phyloP scores from a whole-genome alignment of 30 jellyfish, hydroid and myxozoan genomes.

The Hydractinia echinata region DNA sequence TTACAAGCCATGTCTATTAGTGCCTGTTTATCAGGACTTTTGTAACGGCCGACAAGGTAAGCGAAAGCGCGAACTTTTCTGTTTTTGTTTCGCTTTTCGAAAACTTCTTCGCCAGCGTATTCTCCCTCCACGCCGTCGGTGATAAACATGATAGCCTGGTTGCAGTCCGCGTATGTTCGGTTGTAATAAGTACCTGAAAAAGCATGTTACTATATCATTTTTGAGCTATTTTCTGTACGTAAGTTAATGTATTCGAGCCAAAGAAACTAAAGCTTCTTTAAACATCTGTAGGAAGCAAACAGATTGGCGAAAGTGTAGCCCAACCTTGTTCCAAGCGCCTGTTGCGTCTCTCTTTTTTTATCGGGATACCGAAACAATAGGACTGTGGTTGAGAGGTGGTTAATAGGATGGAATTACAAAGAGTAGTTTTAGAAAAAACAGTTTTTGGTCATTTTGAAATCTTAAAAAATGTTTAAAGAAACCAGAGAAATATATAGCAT shows the following conservation, averaged over 20 bases:
- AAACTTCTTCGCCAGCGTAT: conserved; percentile 40
- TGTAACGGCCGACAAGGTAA: conserved; percentile 75
- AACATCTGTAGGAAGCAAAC: too few relatives aligned
- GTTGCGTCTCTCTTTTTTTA: too few relatives aligned
- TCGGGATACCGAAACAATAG: too few relatives aligned
- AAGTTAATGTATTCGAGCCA: too few relatives aligned
- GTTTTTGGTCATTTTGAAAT: background rate
- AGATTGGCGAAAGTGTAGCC: too few relatives aligned
- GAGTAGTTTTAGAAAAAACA: too few relatives aligned
- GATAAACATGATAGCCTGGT: conserved; percentile 56
- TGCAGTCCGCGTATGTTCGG: conserved; percentile 42
- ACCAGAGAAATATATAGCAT: background rate
- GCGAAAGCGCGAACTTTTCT: conserved; percentile 72
- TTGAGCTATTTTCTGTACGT: too few relatives aligned
- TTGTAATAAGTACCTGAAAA: conserved; percentile 6
- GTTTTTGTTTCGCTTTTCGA: conserved; percentile 28
- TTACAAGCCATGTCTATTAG: conserved; percentile 78
- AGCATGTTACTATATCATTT: too few relatives aligned
- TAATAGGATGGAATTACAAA: too few relatives aligned
- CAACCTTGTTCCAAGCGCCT: too few relatives aligned
- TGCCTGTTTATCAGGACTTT: conserved; percentile 70
- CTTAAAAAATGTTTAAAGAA: background rate
- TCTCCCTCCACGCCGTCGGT: conserved; percentile 48
- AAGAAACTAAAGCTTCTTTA: too few relatives aligned
- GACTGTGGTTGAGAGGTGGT: too few relatives aligned